Percentiles rank a stretch among this genome's conserved stretches.
These are phyloP conservation scores for Arizona elegans DNA, from an alignment of 2,113 vertebrate genomes.

Conservation along the genomic window DNA sequence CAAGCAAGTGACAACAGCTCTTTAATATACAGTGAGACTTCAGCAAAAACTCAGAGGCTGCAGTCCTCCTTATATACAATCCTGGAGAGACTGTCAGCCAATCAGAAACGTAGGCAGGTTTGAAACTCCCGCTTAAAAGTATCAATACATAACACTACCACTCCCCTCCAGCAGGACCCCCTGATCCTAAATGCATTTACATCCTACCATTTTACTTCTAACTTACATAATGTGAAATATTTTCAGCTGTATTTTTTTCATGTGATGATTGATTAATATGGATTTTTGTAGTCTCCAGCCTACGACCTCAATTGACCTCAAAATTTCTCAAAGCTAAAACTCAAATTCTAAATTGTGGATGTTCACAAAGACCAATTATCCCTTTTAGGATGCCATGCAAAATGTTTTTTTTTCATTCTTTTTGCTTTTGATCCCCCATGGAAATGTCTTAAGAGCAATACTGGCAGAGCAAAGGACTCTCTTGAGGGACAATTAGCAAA, in stretches of 20 bases:
- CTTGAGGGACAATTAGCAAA: not conserved
- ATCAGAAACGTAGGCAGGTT: too few species aligned
- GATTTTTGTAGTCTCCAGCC: not conserved
- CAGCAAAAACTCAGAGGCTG: too few species aligned
- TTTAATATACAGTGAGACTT: too few species aligned
- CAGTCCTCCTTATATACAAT: too few species aligned
- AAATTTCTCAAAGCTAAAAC: not conserved
- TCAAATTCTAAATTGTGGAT: not conserved
- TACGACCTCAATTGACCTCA: too few species aligned
- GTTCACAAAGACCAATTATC: not conserved
- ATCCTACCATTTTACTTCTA: not conserved
- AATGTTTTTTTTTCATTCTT: not conserved
- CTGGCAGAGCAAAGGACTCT: not conserved
- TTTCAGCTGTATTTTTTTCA: not conserved
- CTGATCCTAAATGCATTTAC: not conserved
- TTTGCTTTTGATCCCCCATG: not conserved
- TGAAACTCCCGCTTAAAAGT: too few species aligned
- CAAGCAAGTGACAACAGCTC: too few species aligned
- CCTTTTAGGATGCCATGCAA: not conserved
- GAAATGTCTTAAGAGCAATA: not conserved
- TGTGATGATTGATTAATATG: not conserved
- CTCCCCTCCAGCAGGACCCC: not conserved
- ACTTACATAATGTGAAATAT: not conserved
- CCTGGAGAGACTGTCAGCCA: too few species aligned
- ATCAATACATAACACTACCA: too few species aligned